Evolutionary conservation across 2,888 invertebrate species (phyloP), one percentile per base, ranked within the genome.

Genomic region (Cryptus armator): DNA sequence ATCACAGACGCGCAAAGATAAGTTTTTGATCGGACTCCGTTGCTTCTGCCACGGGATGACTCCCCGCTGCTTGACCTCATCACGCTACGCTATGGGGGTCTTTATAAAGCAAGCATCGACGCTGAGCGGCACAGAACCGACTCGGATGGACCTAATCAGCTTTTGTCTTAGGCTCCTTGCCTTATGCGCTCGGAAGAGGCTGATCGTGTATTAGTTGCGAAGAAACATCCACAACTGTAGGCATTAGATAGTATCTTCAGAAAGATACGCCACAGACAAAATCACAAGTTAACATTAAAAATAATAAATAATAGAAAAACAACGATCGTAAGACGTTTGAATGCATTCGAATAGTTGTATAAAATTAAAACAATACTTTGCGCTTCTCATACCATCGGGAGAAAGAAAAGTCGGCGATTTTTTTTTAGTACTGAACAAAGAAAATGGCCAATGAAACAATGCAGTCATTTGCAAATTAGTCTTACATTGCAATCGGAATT

Each of bases 61-160:
- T 91, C 91, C 93, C 93, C 87, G 93, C 92, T 92, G 93, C 87
- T 92, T 93, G 93, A 93, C 93, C 93, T 92, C 93, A 93, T 93
- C 93, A 92, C 90, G 91, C 92, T 87, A 91, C 93, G 90, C 93
- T 90, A 92, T 93, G 91, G 93, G 93, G 93, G 93, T 93, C 93
- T 92, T 90, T 91, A 90, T 91, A 91, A 90, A 90, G 90, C 90
- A 90, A 86, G 87, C 90, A 90, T 91, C 90, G 89, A 81, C 90
- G 89, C 68, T 68, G 48, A 70, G 66, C 44, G 56, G 70, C 68
- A 53, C 46, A 46, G 53, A 56, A 74, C 70, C 53, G 64, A 87
- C 89, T 88, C 87, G 90, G 89, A 89, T 91, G 67, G 53, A 76
- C 90, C 92, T 92, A 92, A 92, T 92, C 92, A 91, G 90, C 92